Base-by-base conservation (phyloP, 2,888 invertebrate species). In the Limnephilus lunatus region DNA sequence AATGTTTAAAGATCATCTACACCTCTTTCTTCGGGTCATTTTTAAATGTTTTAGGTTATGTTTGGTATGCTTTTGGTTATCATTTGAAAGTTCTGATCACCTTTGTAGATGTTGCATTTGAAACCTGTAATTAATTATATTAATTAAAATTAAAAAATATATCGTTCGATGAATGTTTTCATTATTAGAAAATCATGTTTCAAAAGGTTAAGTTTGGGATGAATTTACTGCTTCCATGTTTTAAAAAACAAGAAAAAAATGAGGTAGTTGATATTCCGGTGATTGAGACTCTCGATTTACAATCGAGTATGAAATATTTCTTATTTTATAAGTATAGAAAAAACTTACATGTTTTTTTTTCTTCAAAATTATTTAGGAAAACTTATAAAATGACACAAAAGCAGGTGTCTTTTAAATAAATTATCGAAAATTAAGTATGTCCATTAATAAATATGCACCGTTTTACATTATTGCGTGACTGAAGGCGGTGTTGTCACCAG, bases 21-120 rank as follows among this genome's bases (percentile, higher is more conserved):
- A 93, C 68, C 93, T 90, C 91, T 93, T 93, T 91, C 93, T 87
- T 68, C 93, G 93, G 88, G 93, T 93, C 93, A 93, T 93, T 93
- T 92, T 92, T 85, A 81, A 53, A 83, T 85, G 68, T 48, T 82
- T 90, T 91, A 91, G 39, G 91, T 91, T 81, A 91, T 91, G 32
- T 91, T 82, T 82, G 91, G 89, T n/a, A 48, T 83, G 39, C 85
- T 83, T 31, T 39, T 68, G 25, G 91, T 89, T 89, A 91, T 91
- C 93, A 93, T 93, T 86, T 90, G 89, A 88, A 39, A 48, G 87
- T 90, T 90, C 44, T 87, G n/a, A 90, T 90, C 90, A 92, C 92
- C 91, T 87, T 19, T 81, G 30, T 25, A 53, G 25, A 35, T 39
- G 32, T 81, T 30, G 85, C 81, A 90, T 90, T 30, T 85, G 35